Conservation (phyloP, 2,888 invertebrate species). For the Eumacrocentrus americanus region DNA sequence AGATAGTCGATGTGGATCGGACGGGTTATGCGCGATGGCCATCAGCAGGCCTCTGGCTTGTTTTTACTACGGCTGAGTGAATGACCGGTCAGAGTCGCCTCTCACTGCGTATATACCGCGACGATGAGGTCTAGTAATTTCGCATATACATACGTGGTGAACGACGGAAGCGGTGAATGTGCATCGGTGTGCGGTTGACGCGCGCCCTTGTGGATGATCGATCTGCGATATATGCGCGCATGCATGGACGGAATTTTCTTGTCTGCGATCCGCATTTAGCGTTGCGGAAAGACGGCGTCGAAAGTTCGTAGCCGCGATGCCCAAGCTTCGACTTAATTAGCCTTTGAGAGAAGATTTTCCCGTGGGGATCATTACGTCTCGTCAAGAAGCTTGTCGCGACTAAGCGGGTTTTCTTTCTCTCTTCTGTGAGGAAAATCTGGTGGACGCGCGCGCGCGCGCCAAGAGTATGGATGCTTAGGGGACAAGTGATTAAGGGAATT, state of each 20-base stretch:
- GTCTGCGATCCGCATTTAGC: constrained; percentile 23
- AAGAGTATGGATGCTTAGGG: neutral
- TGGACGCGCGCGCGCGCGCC: neutral
- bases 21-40: constrained; percentile 8
- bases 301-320: constrained; percentile 41
- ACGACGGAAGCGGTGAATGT: neutral
- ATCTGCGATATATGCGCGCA: too few relatives aligned
- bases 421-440: constrained; percentile 6
- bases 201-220: constrained; percentile 27
- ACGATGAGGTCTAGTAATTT: too few relatives aligned
- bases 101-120: constrained; percentile 43
- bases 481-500: constrained; percentile 30
- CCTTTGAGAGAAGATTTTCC: constrained; percentile 46
- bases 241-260: constrained; percentile 30
- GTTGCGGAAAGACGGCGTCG: constrained; percentile 37
- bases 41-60: constrained; percentile 31
- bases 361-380: constrained; percentile 44
- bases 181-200: neutral
- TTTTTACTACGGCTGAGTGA: constrained; percentile 52
- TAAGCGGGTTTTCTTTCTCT: constrained; percentile 30
- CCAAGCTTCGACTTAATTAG: constrained; percentile 47
- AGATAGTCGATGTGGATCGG: constrained; percentile 17
- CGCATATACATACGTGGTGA: neutral
- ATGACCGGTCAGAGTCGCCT: constrained; percentile 57
- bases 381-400: constrained; percentile 48